Conservation (phyloP, 2,113 vertebrate genomes). For the Shinisaurus crocodilurus region DNA sequence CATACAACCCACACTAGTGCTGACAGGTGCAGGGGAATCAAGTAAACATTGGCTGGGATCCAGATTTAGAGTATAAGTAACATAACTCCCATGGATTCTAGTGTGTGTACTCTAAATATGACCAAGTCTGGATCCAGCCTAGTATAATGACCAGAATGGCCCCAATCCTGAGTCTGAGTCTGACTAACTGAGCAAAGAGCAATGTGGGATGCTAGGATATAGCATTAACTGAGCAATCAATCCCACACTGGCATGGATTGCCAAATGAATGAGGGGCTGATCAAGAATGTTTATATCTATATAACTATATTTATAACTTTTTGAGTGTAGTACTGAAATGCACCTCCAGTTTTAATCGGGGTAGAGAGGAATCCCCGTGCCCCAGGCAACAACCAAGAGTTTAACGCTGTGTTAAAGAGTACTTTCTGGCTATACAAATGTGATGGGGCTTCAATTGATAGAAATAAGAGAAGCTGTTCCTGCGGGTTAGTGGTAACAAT, state of each 20-base stretch:
- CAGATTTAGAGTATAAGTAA: no score
- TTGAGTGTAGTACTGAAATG: background rate
- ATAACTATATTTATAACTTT: background rate
- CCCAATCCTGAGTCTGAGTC: background rate
- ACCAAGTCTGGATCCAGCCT: no score
- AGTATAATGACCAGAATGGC: background rate
- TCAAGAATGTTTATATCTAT: background rate
- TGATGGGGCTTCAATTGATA: slow-evolving; percentile 37
- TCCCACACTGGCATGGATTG: background rate
- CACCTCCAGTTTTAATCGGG: background rate
- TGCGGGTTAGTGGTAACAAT: background rate
- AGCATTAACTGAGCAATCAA: background rate
- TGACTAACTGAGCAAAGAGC: background rate
- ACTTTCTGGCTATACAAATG: background rate
- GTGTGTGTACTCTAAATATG: no score
- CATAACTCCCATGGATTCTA: no score
- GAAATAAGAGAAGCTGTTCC: slow-evolving; percentile 9
- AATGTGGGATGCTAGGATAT: background rate
- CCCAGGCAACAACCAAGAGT: background rate
- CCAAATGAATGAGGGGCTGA: no score
- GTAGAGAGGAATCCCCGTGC: background rate
- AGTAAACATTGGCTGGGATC: background rate
- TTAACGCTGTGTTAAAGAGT: background rate
- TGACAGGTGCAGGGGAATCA: background rate
- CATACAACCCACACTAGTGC: background rate